Conservation (phyloP, 2,888 invertebrate species). For the Aporophyla lueneburgensis region DNA sequence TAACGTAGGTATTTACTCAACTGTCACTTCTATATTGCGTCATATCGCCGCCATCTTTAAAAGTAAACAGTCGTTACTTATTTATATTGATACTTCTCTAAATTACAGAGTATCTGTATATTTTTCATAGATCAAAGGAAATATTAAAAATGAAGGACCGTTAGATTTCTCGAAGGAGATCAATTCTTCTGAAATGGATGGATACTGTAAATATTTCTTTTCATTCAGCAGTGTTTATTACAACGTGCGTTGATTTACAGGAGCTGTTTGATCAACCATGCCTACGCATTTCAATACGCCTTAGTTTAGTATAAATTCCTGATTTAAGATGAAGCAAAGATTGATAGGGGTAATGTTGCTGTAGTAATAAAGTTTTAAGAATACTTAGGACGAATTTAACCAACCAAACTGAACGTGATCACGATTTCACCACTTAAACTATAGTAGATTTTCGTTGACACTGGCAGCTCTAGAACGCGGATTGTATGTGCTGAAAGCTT, state of each 20-base stretch:
- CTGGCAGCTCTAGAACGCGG: no score
- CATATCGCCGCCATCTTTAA: slow-evolving; percentile 24
- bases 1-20: not conserved
- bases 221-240: slow-evolving; percentile 39
- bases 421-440: no score
- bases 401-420: not conserved
- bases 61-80: slow-evolving; percentile 51
- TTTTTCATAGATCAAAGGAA: slow-evolving; percentile 61
- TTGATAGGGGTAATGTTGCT: not conserved
- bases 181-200: slow-evolving; percentile 53
- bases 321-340: not conserved
- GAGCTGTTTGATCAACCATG: slow-evolving; percentile 30
- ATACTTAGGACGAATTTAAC: not conserved
- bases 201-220: slow-evolving; percentile 52
- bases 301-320: not conserved
- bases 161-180: slow-evolving; percentile 60
- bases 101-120: slow-evolving; percentile 57
- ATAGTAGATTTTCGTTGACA: no score
- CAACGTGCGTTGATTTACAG: slow-evolving; percentile 35
- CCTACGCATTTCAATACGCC: slow-evolving; percentile 7
- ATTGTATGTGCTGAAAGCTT: no score
- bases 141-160: slow-evolving; percentile 45
- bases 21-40: slow-evolving; percentile 30
- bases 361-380: not conserved
- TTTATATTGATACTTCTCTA: slow-evolving; percentile 53